phyloP scores from a whole-genome alignment of 2,888 invertebrate genomes.

The Lymantria dispar region DNA sequence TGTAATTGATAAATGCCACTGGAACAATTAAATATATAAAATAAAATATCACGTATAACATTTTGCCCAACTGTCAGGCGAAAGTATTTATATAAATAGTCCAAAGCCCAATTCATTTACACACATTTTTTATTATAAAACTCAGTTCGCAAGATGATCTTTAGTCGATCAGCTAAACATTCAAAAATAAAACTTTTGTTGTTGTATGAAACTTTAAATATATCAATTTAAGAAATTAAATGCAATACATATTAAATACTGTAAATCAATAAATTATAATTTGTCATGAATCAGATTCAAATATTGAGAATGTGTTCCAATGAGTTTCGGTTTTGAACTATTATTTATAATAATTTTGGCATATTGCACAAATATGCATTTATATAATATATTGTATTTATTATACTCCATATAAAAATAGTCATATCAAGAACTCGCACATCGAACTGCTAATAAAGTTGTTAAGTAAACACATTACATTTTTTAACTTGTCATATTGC shows the following conservation, averaged over 20 bases:
- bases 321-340: slow-evolving; percentile 14
- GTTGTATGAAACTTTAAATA: no score
- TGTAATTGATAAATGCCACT: slow-evolving; percentile 60
- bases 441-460: slow-evolving; percentile 1
- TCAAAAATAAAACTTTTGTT: no score
- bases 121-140: neutral
- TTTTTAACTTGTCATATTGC: slow-evolving; percentile 14
- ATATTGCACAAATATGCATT: slow-evolving; percentile 23
- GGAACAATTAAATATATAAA: slow-evolving; percentile 27
- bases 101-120: slow-evolving; percentile 12
- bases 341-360: slow-evolving; percentile 14
- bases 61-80: slow-evolving; percentile 27
- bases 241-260: no score
- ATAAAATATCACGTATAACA: slow-evolving; percentile 8
- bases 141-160: no score
- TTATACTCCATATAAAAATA: slow-evolving; percentile 56
- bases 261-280: neutral
- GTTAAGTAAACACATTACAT: slow-evolving; percentile 34
- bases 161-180: no score
- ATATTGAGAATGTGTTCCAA: slow-evolving; percentile 1
- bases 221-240: no score
- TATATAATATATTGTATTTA: slow-evolving; percentile 29
- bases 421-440: slow-evolving; percentile 39
- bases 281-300: neutral
- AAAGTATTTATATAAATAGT: slow-evolving; percentile 19